Conservation (phyloP, 2,797 vertebrate genomes). For the Capromys pilorides region DNA sequence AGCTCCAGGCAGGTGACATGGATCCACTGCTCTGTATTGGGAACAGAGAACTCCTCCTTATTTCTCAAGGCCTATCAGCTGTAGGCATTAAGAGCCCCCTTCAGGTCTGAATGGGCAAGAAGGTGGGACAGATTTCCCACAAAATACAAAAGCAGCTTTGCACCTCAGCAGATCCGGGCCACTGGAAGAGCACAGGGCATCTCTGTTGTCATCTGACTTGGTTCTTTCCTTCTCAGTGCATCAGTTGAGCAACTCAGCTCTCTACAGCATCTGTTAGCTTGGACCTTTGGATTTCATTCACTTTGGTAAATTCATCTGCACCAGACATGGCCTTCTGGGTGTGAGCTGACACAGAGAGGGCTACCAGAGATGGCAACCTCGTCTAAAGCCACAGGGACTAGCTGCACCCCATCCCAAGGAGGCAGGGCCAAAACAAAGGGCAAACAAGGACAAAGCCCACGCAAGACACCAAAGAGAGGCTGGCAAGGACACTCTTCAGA, state of each 20-base stretch:
- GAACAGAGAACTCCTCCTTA: background rate
- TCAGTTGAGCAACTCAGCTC: background rate
- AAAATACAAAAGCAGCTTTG: background rate
- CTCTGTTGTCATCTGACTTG: background rate
- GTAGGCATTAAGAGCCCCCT: background rate
- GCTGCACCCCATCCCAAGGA: background rate
- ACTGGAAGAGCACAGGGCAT: background rate
- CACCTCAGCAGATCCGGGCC: background rate
- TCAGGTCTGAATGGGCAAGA: background rate
- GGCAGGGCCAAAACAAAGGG: background rate
- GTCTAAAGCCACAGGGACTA: background rate
- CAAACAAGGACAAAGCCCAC: background rate
- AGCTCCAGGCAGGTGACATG: background rate
- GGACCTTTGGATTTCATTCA: background rate
- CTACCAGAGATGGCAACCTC: background rate
- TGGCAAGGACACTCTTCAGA: background rate
- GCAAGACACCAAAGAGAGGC: background rate
- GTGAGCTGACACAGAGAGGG: background rate
- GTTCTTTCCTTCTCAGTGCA: background rate
- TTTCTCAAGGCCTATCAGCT: background rate
- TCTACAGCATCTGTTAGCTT: background rate
- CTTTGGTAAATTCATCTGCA: conserved; percentile 30
- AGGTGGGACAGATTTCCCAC: background rate
- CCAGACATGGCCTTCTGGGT: background rate
- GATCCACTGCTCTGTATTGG: background rate